Conservation (phyloP, 1,140 invertebrate genomes). For the Drosophila azteca region DNA sequence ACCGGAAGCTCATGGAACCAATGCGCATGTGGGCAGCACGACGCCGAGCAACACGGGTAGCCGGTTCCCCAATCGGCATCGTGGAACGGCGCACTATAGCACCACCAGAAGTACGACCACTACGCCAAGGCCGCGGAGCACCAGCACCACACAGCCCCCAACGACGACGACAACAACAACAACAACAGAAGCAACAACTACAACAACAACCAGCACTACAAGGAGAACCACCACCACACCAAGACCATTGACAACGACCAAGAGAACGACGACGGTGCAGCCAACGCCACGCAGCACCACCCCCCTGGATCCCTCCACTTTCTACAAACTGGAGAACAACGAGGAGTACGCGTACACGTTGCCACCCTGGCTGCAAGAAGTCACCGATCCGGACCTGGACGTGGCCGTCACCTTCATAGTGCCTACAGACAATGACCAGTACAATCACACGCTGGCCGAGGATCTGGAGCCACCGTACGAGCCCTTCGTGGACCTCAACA, state of each 20-base stretch:
- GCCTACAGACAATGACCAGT: conserved; percentile 73
- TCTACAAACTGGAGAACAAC: conserved; percentile 50
- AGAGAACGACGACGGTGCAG: conserved; percentile 25
- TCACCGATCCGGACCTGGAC: conserved; percentile 78
- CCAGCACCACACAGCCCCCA: conserved; percentile 3
- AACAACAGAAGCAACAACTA: conserved; percentile 22
- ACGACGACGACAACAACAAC: conserved; percentile 22
- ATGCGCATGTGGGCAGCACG: conserved; percentile 67
- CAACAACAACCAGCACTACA: conserved; percentile 37
- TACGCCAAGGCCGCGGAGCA: conserved; percentile 12
- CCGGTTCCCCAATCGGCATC: conserved; percentile 51
- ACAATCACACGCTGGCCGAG: conserved; percentile 66
- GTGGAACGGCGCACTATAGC: conserved; percentile 67
- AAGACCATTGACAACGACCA: conserved; percentile 16
- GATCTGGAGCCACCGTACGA: conserved; percentile 74
- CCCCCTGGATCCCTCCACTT: conserved; percentile 56
- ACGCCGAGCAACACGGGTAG: conserved; percentile 44
- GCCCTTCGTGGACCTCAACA: conserved; percentile 70
- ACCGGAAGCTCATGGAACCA: conserved; percentile 60
- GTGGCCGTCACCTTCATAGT: conserved; percentile 76
- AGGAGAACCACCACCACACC: conserved; percentile 32
- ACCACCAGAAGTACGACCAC: conserved; percentile 55
- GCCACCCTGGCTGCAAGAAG: conserved; percentile 72
- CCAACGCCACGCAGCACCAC: conserved; percentile 48
- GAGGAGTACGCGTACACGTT: conserved; percentile 73